Base-by-base conservation (phyloP, 2,797 vertebrate species). In the Microhierax caerulescens region DNA sequence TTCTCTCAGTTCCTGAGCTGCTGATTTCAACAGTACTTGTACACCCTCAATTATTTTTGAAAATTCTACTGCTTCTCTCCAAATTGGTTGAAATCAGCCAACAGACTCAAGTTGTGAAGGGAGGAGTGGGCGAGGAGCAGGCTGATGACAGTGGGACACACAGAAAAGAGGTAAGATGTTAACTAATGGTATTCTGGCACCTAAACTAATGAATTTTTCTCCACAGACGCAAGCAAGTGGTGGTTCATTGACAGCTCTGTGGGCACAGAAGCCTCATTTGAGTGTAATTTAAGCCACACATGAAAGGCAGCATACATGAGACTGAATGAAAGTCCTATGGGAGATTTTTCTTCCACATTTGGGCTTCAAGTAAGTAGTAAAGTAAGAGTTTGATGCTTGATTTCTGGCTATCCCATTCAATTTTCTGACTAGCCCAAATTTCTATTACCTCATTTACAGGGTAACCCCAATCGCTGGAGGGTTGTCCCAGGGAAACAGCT, bases 161-260 rank as follows among this genome's bases (percentile, higher is more conserved):
- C 24, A 89, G 39, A 73, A 70, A 65, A 77, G 28, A 88, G 18
- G 39, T 39, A 90, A 77, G 65, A 72, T 48, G 76, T 86, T 88
- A 90, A 84, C n/a, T 81, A 92, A 90, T 39, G 61, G 53, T 50
- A 68, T 87, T 79, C 91, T 97, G 83, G 63, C 53, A 94, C 53
- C 32, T 69, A 92, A 53, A 68, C 27, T 15, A 85, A 57, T 18
- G 27, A 74, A 23, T 76, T 90, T 50, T 90, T 85, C 78, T 80
- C 45, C 19, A 19, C 7, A 75, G 41, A 51, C 4, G 8, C 45
- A 72, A 41, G 63, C 51, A 92, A 43, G 43, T 4, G 3, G 48
- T 11, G 14, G 60, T 54, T 85, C 0, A 0, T 13, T 94, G 92
- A 87, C 77, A 95, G 79, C 53, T 94, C 61, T 95, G 63, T 68